Percentiles rank a stretch among this genome's conserved stretches.
These are phyloP conservation scores for Camponotus vicinus DNA, from an alignment of 1,140 invertebrate species.

Conservation along the genomic window DNA sequence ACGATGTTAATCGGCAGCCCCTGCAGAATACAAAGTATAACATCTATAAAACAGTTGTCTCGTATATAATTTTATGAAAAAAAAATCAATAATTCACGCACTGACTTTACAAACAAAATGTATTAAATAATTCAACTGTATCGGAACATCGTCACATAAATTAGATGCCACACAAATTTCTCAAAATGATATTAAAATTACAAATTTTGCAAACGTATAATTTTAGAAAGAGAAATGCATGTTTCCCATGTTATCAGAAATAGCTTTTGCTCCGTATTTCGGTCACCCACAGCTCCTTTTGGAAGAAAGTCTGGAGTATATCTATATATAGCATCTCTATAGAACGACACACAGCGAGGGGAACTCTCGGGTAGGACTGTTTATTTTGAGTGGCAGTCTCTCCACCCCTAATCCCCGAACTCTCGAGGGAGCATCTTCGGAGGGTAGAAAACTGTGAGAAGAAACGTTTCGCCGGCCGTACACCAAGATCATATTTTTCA, in stretches of 20 bases:
- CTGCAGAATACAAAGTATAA: constrained; percentile 68
- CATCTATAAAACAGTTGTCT: constrained; percentile 4
- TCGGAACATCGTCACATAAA: not conserved
- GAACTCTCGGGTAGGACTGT: constrained; percentile 78
- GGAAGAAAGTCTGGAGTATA: not conserved
- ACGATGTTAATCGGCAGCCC: constrained; percentile 82
- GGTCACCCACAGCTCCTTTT: not conserved
- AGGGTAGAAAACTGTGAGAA: constrained; percentile 76
- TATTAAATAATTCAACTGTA: not conserved
- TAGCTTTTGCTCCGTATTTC: not conserved
- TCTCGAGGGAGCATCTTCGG: constrained; percentile 78
- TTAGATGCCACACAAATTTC: not conserved
- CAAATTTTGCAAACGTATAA: not conserved
- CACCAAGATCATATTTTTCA: constrained; percentile 64
- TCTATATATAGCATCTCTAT: constrained; percentile 41
- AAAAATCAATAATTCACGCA: not conserved
- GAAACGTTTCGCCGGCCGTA: constrained; percentile 45
- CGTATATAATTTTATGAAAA: not conserved
- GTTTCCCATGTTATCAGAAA: not conserved
- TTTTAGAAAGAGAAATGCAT: not conserved
- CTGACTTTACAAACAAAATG: constrained; percentile 1
- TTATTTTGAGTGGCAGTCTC: constrained; percentile 85
- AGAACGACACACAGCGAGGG: constrained; percentile 35
- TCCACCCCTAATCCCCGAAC: constrained; percentile 82
- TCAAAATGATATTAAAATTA: not conserved